phyloP scores from a whole-genome alignment of 2,888 invertebrate genomes.

The Melanargia galathea region DNA sequence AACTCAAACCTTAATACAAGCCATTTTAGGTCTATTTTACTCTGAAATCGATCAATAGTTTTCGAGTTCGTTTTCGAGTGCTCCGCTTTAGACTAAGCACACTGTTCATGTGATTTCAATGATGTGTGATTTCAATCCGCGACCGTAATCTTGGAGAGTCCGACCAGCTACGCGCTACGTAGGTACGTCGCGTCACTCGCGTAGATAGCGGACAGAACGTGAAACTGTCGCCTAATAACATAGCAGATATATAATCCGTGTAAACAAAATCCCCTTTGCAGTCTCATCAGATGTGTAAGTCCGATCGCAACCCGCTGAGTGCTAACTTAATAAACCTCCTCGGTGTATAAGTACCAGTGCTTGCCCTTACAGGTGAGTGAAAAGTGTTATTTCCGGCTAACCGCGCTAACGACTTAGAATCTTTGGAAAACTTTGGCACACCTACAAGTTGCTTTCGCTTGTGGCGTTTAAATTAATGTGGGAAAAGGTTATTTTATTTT shows the following conservation, averaged over 20 bases:
- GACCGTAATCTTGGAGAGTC: constrained; percentile 10
- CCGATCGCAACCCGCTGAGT: constrained; percentile 43
- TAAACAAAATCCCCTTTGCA: constrained; percentile 45
- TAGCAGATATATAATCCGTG: constrained; percentile 47
- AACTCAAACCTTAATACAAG: no score
- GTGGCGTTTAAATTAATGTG: not conserved
- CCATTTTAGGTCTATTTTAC: no score
- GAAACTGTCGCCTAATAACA: constrained; percentile 36
- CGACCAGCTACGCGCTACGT: constrained; percentile 3
- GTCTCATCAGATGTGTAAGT: constrained; percentile 47
- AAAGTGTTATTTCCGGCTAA: not conserved
- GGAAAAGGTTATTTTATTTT: not conserved
- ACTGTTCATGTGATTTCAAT: no score
- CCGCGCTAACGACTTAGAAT: not conserved
- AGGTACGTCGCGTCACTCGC: no score
- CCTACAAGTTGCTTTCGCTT: not conserved
- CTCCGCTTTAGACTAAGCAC: no score
- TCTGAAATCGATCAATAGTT: no score
- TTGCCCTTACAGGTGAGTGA: constrained; percentile 27
- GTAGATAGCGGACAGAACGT: constrained; percentile 32
- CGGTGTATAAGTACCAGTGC: constrained; percentile 25
- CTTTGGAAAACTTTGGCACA: not conserved
- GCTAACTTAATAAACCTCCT: constrained; percentile 34
- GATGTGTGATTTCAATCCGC: not conserved
- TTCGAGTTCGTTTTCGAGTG: no score